phyloP scores from a whole-genome alignment of 1,140 invertebrate genomes.

The Pseudomyrmex dendroicus region DNA sequence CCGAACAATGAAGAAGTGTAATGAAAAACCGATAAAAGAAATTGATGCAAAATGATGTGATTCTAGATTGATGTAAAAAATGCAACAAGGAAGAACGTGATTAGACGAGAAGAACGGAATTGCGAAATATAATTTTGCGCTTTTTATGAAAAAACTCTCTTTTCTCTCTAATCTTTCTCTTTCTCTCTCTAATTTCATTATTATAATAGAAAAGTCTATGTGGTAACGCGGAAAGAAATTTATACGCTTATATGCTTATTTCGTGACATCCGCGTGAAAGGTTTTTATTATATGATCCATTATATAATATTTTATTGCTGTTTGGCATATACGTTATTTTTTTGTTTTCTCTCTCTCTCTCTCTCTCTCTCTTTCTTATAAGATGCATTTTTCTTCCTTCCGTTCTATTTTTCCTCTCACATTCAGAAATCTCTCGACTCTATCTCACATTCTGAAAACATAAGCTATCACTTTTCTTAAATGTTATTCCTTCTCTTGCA shows the following conservation, averaged over 20 bases:
- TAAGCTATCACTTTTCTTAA: background rate
- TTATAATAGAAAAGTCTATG: conserved; percentile 38
- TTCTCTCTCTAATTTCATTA: conserved; percentile 1
- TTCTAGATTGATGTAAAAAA: conserved; percentile 47
- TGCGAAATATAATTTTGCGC: conserved; percentile 16
- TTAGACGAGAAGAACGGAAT: conserved; percentile 50
- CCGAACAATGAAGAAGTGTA: conserved; percentile 18
- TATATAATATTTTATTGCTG: conserved; percentile 53
- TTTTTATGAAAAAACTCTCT: conserved; percentile 28
- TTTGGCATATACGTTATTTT: conserved; percentile 25
- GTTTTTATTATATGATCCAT: conserved; percentile 36
- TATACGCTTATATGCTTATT: conserved; percentile 3
- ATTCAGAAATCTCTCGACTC: conserved; percentile 16
- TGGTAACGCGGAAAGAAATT: conserved; percentile 31
- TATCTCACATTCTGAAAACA: conserved; percentile 9
- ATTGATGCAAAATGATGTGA: conserved; percentile 1
- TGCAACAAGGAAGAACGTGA: conserved; percentile 73
- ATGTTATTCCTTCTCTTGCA: conserved; percentile 8
- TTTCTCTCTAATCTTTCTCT: too few species aligned
- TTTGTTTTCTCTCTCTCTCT: too few species aligned
- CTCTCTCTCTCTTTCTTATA: background rate
- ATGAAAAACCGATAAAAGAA: conserved; percentile 12
- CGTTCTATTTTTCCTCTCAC: background rate
- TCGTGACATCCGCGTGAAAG: conserved; percentile 37
- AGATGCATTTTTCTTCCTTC: conserved; percentile 8